Percentiles rank a stretch among this genome's conserved stretches.
Evolutionary conservation across 2,888 invertebrate genomes (phyloP).

Genomic region (Apeira syringaria): DNA sequence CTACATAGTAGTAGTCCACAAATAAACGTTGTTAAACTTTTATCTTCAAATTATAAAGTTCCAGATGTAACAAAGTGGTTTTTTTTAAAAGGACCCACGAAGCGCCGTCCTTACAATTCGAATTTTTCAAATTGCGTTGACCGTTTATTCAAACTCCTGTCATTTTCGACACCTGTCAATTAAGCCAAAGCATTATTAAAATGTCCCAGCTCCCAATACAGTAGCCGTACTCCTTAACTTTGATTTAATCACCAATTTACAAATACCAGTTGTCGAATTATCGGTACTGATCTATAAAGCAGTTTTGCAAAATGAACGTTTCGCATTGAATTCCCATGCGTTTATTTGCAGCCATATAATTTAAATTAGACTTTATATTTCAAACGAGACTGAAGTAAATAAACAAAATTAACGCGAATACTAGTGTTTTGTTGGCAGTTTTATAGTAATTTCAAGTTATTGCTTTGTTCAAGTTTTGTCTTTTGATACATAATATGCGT

Average conservation of each 20-base stretch:
- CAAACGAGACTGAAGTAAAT: not conserved
- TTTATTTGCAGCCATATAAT: constrained; percentile 10
- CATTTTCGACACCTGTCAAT: constrained; percentile 15
- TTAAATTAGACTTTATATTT: constrained; percentile 1
- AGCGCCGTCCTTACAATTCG: no score
- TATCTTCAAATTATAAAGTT: no score
- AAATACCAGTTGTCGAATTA: constrained; percentile 18
- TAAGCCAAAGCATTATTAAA: not conserved
- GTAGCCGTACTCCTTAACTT: constrained; percentile 6
- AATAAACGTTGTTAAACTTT: no score
- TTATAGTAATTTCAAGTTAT: not conserved
- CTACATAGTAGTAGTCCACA: no score
- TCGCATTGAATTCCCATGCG: constrained; percentile 11
- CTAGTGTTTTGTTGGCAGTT: not conserved
- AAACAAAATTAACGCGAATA: not conserved
- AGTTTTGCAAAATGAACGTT: constrained; percentile 7
- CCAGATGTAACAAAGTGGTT: no score
- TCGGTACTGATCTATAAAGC: constrained; percentile 7
- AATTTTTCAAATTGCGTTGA: no score
- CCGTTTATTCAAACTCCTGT: constrained; percentile 13
- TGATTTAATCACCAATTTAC: constrained; percentile 19
- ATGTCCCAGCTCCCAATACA: not conserved
- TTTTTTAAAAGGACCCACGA: no score
- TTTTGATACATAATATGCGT: no score
- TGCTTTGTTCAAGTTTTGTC: no score